Evolutionary conservation across 2,797 vertebrate species (phyloP), one percentile per base, ranked within the genome.

Genomic region (Peromyscus melanophrys): DNA sequence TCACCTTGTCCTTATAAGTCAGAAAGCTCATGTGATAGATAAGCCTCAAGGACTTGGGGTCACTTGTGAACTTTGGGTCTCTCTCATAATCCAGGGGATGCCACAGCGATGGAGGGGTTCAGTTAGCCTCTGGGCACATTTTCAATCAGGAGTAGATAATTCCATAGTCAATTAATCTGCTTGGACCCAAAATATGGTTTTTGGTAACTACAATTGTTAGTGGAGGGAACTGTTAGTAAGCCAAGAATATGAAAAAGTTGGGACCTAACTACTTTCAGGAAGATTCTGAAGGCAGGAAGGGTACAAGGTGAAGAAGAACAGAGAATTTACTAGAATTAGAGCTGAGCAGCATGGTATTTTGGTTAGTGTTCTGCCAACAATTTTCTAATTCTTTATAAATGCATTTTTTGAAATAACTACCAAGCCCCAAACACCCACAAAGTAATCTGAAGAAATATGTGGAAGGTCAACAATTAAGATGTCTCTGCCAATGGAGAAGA

Each of bases 341-440:
- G 6, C 69, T 21, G 25, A 63, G 76, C 37, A 49, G 91, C 83
- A 63, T 63, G 63, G 43, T 75, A 57, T 61, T 31, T 90, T 87
- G 63, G 46, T 95, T 94, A 94, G 78, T 37, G 83, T 85, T 96
- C 91, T 92, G 59, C 59, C 92, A 95, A 95, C 4, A 29, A 59
- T 80, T 84, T 97, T 85, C 55, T 67, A 76, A 83, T 55, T 94
- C 57, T 95, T 95, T 57, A 27, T 43, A 49, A 92, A 43, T 34
- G 31, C 13, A 13, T 63, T 65, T 94, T 90, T 93, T 34, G 83
- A 61, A 96, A 90, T 80, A 78, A 95, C 52, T 14, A 55, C 46
- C 49, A 71, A 90, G 49, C 14, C 14, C 34, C 37, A 67, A 83
- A 89, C 31, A 80, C 46, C 25, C 61, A 88, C 34, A 59, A 81